Evolutionary conservation across 2,797 vertebrate genomes (phyloP).

Genomic region (Atherinosoma microstoma): DNA sequence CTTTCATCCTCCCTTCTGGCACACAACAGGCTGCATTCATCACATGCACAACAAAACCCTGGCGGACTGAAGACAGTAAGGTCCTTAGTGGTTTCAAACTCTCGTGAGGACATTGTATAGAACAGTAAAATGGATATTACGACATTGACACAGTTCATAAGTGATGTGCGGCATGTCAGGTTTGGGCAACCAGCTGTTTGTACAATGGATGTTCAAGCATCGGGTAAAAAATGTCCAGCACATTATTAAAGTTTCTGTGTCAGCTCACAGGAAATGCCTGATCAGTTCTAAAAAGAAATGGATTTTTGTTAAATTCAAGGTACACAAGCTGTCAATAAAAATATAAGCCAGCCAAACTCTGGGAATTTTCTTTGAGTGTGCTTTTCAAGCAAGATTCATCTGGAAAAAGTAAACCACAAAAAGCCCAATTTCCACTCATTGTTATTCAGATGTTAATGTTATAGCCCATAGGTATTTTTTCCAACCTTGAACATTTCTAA

Average conservation of each 20-base stretch:
- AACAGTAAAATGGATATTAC: conserved; percentile 29
- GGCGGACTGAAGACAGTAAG: conserved; percentile 36
- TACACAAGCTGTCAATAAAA: background rate
- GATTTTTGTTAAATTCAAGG: background rate
- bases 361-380: background rate
- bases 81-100: conserved; percentile 42
- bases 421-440: too few species aligned
- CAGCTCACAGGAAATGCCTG: background rate
- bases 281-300: background rate
- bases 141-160: conserved; percentile 9
- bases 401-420: background rate
- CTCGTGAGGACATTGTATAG: conserved; percentile 35
- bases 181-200: conserved; percentile 17
- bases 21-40: conserved; percentile 50
- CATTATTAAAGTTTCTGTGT: background rate
- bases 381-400: background rate
- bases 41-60: conserved; percentile 45
- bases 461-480: too few species aligned
- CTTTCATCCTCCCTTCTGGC: conserved; percentile 52
- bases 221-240: background rate
- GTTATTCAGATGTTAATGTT: too few species aligned
- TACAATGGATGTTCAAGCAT: background rate
- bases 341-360: background rate
- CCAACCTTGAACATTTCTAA: background rate
- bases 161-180: conserved; percentile 1